Evolutionary conservation across 2,888 invertebrate species (phyloP), one percentile per base, ranked within the genome.

Genomic region (Drosophila setosimentum): DNA sequence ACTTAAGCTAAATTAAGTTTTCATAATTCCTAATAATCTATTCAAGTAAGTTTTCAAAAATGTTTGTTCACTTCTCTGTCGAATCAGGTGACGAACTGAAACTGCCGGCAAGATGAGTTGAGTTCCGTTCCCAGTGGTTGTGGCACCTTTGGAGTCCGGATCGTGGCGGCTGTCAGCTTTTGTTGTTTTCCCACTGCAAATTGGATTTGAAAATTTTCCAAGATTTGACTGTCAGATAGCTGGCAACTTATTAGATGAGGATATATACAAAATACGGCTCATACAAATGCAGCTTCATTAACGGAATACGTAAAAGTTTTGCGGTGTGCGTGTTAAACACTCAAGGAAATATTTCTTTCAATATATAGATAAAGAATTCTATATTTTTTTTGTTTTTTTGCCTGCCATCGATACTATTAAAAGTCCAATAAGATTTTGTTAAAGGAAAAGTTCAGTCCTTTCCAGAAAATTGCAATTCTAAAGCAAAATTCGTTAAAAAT

Each of bases 1-100:
- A 78, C 78, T 78, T 85, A 72, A 85, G 86, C 83, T 83, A 88
- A 91, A 90, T 89, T 91, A 91, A 91, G 91, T 90, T 91, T 83
- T 79, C 80, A 86, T 91, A 90, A 90, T 91, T 91, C 91, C 88
- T 82, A 91, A 91, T 90, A 90, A 91, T 91, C 90, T 83, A 91
- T 91, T 91, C 86, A 84, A 73, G 55, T 74, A 91, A 91, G 81
- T 89, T 89, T 82, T 80, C 76, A 66, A 74, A 79, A 85, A 84
- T 84, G 76, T 81, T 90, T 91, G 90, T 74, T 87, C 79, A 87
- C 78, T 91, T 89, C 68, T 33, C 77, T 66, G 76, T 71, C 73
- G 60, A 74, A 66, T 72, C 74, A 73, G 83, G 69, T 78, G 73
- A 77, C 65, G 67, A 57, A 67, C 61, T 53, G 37, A 42, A 68